A percentile compares a stretch with the other conserved stretches of the same genome.
Conservation (phyloP, 2,113 vertebrate species). For the Psilopsiagon aurifrons region DNA sequence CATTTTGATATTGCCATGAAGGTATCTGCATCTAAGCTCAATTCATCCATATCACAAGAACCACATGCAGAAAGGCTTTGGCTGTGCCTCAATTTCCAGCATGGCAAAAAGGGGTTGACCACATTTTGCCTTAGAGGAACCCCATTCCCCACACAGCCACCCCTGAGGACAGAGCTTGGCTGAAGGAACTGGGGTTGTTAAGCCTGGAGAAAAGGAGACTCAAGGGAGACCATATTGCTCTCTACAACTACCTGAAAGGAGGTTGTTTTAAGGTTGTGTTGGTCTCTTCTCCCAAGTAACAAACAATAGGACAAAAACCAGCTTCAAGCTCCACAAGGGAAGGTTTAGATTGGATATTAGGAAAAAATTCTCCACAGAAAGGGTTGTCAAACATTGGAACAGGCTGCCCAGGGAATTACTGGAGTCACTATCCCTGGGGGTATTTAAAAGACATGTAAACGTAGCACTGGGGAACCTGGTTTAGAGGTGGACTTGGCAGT, state of each 20-base stretch:
- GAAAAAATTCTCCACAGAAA: background rate
- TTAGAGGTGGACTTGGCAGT: background rate
- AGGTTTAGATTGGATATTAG: background rate
- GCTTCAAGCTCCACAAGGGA: background rate
- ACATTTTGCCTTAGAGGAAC: background rate
- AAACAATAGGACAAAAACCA: background rate
- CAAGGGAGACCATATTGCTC: background rate
- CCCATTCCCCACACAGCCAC: rapidly evolving
- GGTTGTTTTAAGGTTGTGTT: background rate
- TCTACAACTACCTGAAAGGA: background rate
- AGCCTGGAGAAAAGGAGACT: background rate
- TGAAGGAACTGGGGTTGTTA: background rate
- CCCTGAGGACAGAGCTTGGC: background rate
- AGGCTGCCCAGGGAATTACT: background rate
- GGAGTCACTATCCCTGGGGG: background rate
- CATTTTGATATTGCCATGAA: background rate
- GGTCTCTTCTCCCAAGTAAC: background rate
- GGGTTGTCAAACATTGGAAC: background rate
- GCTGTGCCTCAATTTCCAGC: background rate
- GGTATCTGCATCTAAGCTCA: background rate
- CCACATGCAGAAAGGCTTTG: background rate
- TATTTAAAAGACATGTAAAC: background rate
- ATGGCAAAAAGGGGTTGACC: background rate
- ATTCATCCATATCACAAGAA: background rate
- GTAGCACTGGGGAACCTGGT: background rate